Evolutionary conservation across 2,888 invertebrate genomes (phyloP), one percentile per base, ranked within the genome.

Genomic region (Andrena minutula): DNA sequence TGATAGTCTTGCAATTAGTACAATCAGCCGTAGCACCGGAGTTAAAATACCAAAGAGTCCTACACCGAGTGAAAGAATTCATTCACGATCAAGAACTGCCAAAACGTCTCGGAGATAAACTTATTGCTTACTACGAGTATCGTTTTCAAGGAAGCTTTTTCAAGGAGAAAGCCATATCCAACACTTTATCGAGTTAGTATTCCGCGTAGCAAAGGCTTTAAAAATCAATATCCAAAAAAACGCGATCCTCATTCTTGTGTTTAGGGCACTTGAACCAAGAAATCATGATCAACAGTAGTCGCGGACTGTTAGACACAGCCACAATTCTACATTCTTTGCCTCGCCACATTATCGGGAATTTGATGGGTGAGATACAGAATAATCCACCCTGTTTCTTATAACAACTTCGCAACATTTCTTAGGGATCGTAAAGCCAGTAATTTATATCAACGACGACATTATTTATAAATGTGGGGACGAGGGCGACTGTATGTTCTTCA

Each of bases 31-130:
- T 92, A 2, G 94, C 94, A 1, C 94, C 94, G 0, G 92, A 94
- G 79, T 89, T 94, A 30, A 95, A 95, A 84, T 95, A 95, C 88
- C 93, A 94, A 63, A 95, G 95, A 83, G 94, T 96, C 86, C 95
- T 95, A 88, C 94, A 95, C 64, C 95, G 95, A 90, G 89, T 94
- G 10, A 94, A 95, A 90, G 95, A 95, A 82, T 96, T 96, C 88
- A 95, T 96, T 95, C 92, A 93, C 10, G 95, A 95, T 79, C 95
- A 95, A 88, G 95, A 95, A 85, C 94, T 96, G 32, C 95, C 96
- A 0, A 87, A 91, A n/a, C 89, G 94, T 30, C 92, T 96, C 79
- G 94, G 95, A 89, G 93, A 94, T 35, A 94, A 95, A n/a, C 94
- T 96, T n/a, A 91, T 95, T 10, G 93, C 93, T 1, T 96, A 95